A percentile compares a stretch with the other conserved stretches of the same genome.
phyloP scores from a whole-genome alignment of 2,888 invertebrate species.

The Noctuana brunneofusca region DNA sequence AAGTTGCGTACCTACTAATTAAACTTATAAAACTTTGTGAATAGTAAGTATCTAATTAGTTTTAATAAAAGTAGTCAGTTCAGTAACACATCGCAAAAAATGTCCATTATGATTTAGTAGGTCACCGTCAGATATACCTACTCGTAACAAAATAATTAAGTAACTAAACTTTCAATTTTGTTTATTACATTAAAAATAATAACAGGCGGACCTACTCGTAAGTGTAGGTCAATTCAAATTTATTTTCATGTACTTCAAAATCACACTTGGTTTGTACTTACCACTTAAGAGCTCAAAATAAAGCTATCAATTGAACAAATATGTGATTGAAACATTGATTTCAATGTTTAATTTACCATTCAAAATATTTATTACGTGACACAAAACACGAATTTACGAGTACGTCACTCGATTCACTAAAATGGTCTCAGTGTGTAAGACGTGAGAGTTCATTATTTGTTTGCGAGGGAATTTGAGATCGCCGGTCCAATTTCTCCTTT shows the following conservation, averaged over 20 bases:
- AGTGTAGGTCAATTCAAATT: conserved; percentile 13
- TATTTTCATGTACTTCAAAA: conserved; percentile 8
- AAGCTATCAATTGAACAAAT: conserved; percentile 3
- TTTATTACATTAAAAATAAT: too few relatives aligned
- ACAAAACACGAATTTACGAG: conserved; percentile 29
- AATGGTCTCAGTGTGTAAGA: conserved; percentile 13
- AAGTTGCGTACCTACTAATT: too few relatives aligned
- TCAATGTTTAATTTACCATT: conserved; percentile 21
- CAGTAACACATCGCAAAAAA: too few relatives aligned
- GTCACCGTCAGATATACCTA: too few relatives aligned
- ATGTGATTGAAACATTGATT: conserved; percentile 18
- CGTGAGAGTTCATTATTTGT: conserved; percentile 10
- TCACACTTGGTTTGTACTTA: neutral
- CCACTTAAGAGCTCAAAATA: neutral
- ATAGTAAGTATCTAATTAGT: too few relatives aligned
- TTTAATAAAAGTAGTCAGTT: too few relatives aligned
- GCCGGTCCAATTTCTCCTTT: conserved; percentile 41
- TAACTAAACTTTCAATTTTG: too few relatives aligned
- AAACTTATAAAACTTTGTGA: too few relatives aligned
- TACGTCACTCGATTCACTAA: conserved; percentile 9
- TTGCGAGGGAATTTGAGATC: conserved; percentile 1
- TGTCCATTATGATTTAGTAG: too few relatives aligned
- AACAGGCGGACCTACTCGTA: neutral
- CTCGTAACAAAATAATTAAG: too few relatives aligned
- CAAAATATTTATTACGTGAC: conserved; percentile 18